phyloP scores from a whole-genome alignment of 2,888 invertebrate genomes.

The Spodoptera littoralis region DNA sequence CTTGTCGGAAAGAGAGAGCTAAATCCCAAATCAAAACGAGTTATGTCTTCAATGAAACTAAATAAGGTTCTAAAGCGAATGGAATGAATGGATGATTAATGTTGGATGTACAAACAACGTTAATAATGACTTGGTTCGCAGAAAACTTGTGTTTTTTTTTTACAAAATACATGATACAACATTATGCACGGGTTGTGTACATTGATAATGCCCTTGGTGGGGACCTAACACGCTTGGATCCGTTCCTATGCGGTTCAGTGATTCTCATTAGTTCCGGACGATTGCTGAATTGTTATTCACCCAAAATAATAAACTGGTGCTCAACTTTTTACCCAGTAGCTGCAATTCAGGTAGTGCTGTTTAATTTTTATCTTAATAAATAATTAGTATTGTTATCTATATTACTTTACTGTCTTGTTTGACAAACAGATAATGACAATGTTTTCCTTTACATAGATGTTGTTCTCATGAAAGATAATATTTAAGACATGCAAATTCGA shows the following conservation, averaged over 20 bases:
- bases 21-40: constrained; percentile 36
- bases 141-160: constrained; percentile 35
- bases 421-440: not conserved
- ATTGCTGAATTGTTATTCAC: constrained; percentile 15
- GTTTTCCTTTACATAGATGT: constrained; percentile 1
- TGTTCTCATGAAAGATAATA: too few relatives aligned
- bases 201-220: constrained; percentile 47
- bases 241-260: constrained; percentile 53
- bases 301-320: constrained; percentile 10
- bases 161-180: not conserved
- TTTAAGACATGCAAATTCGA: not conserved
- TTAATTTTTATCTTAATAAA: too few relatives aligned
- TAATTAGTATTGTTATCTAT: not conserved
- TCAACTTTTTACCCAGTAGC: not conserved
- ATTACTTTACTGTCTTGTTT: constrained; percentile 8
- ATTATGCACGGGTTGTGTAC: constrained; percentile 24
- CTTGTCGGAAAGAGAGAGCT: constrained; percentile 39
- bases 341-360: not conserved
- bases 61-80: constrained; percentile 15
- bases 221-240: constrained; percentile 53
- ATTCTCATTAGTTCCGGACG: constrained; percentile 25
- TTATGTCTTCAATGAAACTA: constrained; percentile 26
- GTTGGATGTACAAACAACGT: constrained; percentile 14
- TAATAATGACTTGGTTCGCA: constrained; percentile 24
- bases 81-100: constrained; percentile 20